Percentiles rank a stretch among this genome's conserved stretches.
Conservation (phyloP, 2,113 vertebrate species). For the Hemicordylus capensis region DNA sequence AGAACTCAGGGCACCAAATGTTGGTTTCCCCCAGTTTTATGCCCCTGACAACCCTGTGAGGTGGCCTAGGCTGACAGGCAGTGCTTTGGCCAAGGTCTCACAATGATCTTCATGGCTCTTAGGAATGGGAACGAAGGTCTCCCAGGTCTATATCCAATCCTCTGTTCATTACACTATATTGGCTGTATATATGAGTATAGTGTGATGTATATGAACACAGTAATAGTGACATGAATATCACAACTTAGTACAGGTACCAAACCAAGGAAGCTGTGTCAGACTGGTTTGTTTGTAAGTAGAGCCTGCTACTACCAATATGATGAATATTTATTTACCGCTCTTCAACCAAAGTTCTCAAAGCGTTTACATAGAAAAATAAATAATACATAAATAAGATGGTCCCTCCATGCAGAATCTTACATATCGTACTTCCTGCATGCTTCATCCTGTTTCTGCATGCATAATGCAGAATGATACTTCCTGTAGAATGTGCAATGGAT, state of each 20-base stretch:
- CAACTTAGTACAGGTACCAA: background rate
- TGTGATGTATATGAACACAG: background rate
- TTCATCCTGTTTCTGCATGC: background rate
- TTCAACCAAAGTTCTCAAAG: no score
- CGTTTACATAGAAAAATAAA: no score
- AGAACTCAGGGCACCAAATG: background rate
- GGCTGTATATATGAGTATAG: background rate
- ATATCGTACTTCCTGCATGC: background rate
- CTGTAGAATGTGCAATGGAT: background rate
- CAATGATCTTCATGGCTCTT: background rate
- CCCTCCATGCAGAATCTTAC: background rate
- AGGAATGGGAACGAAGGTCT: background rate
- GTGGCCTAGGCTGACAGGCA: background rate
- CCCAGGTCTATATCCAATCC: background rate
- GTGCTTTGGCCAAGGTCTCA: background rate
- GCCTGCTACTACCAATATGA: no score
- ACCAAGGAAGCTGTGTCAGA: background rate
- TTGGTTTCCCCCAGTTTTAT: background rate
- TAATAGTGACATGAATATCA: no score
- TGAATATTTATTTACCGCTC: no score
- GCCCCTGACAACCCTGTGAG: background rate
- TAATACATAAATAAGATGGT: no score
- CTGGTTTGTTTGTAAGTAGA: background rate
- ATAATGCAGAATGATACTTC: background rate
- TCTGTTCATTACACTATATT: background rate